Conservation (phyloP, 2,888 invertebrate genomes). For the Chironomus riparius region DNA sequence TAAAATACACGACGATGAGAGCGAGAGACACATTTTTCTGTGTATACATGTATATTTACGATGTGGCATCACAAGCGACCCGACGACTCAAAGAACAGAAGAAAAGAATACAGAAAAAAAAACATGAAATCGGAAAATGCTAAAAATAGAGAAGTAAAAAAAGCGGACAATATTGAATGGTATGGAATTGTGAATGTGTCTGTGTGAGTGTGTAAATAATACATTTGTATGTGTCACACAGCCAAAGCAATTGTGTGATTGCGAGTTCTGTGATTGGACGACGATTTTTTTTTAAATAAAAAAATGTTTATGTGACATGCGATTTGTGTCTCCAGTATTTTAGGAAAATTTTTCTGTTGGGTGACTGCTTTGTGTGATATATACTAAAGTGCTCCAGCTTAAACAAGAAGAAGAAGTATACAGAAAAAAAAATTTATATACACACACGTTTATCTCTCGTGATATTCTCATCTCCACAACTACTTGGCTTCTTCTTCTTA, state of each 20-base stretch:
- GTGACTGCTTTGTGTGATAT: not conserved
- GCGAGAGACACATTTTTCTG: conserved; percentile 13
- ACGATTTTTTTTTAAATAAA: conserved; percentile 23
- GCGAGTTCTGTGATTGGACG: conserved; percentile 26
- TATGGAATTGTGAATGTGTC: not conserved
- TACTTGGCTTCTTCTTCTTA: not conserved
- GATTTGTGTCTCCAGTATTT: conserved; percentile 14
- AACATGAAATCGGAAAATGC: conserved; percentile 22
- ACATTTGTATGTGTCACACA: not conserved
- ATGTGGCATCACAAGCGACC: no score
- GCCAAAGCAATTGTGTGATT: conserved; percentile 11
- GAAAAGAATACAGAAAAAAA: not conserved
- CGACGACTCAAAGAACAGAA: not conserved
- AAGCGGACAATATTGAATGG: no score
- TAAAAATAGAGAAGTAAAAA: conserved; percentile 21
- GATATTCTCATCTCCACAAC: not conserved
- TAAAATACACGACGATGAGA: not conserved
- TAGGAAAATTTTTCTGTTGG: not conserved
- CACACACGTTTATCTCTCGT: not conserved
- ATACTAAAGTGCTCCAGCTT: not conserved
- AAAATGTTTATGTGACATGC: conserved; percentile 24
- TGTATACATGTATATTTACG: no score
- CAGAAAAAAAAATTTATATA: not conserved
- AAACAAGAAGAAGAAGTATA: no score
- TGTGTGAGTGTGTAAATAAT: not conserved